phyloP scores from a whole-genome alignment of 1,140 invertebrate species.

The Agrypnia vestita region DNA sequence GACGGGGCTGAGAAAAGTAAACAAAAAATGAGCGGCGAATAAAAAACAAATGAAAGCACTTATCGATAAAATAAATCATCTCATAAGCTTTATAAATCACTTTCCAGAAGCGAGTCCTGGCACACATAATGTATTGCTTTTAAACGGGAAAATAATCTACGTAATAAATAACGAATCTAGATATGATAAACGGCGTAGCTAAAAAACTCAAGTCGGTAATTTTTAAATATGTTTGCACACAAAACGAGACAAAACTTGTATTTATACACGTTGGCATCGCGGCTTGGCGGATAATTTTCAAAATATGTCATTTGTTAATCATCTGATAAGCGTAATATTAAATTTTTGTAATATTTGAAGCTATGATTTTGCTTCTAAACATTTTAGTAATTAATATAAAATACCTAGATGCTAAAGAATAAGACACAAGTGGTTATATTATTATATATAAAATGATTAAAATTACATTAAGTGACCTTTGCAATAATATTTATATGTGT shows the following conservation, averaged over 20 bases:
- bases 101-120: conserved; percentile 15
- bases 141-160: conserved; percentile 24
- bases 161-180: conserved; percentile 27
- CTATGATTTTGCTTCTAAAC: no score
- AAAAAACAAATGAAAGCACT: conserved; percentile 22
- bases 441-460: no score
- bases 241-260: not conserved
- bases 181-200: conserved; percentile 20
- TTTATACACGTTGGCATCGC: not conserved
- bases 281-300: not conserved
- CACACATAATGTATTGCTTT: conserved; percentile 37
- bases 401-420: no score
- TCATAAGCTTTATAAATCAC: conserved; percentile 34
- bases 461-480: no score
- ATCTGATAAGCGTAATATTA: no score
- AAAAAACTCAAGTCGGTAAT: conserved; percentile 25
- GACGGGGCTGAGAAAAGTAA: conserved; percentile 11
- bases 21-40: conserved; percentile 12
- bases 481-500: no score
- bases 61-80: conserved; percentile 34
- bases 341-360: no score
- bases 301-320: no score
- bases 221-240: conserved; percentile 4
- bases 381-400: no score
- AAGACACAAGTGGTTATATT: no score